phyloP scores from a whole-genome alignment of 2,888 invertebrate species.

The Phengaris alcon region DNA sequence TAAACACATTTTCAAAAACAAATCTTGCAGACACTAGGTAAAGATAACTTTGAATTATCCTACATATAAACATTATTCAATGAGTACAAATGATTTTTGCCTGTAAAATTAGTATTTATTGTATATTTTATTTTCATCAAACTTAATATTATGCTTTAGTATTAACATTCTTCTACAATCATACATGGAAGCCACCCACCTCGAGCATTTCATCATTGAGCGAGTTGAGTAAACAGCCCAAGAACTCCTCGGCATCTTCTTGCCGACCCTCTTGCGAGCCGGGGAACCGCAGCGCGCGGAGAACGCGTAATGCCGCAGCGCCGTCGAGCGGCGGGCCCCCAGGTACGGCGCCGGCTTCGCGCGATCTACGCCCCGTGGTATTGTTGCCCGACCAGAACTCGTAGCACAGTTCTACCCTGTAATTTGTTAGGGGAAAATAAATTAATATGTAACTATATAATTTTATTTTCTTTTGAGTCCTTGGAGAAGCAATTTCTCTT shows the following conservation, averaged over 20 bases:
- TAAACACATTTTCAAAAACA: too few relatives aligned
- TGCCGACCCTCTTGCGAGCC: conserved; percentile 90
- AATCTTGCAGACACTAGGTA: too few relatives aligned
- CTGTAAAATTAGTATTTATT: too few relatives aligned
- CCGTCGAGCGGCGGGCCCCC: conserved; percentile 94
- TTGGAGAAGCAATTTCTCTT: too few relatives aligned
- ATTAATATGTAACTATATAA: too few relatives aligned
- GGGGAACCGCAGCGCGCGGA: conserved; percentile 84
- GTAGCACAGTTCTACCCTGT: conserved; percentile 86
- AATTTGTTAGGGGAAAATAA: conserved; percentile 26
- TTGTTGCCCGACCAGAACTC: conserved; percentile 79
- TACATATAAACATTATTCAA: too few relatives aligned
- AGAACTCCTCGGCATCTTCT: conserved; percentile 98
- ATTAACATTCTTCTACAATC: too few relatives aligned
- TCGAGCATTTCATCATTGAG: conserved; percentile 98
- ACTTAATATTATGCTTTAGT: too few relatives aligned
- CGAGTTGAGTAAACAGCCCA: conserved; percentile 94
- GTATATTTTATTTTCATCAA: too few relatives aligned
- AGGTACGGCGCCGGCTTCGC: conserved; percentile 73
- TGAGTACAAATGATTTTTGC: too few relatives aligned
- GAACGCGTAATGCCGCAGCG: conserved; percentile 89
- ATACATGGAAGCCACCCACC: conserved; percentile 64
- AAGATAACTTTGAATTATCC: too few relatives aligned
- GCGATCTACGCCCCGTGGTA: conserved; percentile 62
- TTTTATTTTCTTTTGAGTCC: too few relatives aligned